phyloP scores from a whole-genome alignment of 2,797 vertebrate genomes.

The Brachyalestes nurse region DNA sequence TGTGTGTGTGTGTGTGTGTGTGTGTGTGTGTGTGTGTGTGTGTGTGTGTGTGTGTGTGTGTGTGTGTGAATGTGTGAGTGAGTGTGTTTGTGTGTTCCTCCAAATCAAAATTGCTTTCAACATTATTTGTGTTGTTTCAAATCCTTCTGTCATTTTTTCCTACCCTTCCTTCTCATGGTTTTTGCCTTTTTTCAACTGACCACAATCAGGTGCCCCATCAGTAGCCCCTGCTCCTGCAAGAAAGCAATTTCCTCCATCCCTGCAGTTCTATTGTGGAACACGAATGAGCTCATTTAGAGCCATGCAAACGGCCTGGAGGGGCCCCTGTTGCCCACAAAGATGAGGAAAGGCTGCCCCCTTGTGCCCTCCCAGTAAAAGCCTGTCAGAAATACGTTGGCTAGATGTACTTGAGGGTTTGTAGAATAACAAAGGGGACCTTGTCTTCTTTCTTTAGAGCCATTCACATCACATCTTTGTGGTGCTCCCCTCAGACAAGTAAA shows the following conservation, averaged over 20 bases:
- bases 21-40: too few species aligned
- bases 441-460: neutral
- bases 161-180: neutral
- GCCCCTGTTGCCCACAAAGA: slow-evolving; percentile 41
- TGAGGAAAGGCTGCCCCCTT: slow-evolving; percentile 26
- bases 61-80: neutral
- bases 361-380: slow-evolving; percentile 15
- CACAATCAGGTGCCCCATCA: slow-evolving; percentile 50
- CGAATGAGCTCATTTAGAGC: slow-evolving; percentile 69
- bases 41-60: neutral
- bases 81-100: neutral
- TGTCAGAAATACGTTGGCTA: slow-evolving; percentile 2
- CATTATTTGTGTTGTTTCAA: slow-evolving; percentile 31
- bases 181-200: slow-evolving; percentile 29
- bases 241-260: slow-evolving; percentile 66
- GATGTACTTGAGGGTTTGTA: neutral
- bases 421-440: neutral
- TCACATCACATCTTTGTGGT: neutral
- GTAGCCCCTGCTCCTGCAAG: slow-evolving; percentile 29
- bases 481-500: neutral
- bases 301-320: slow-evolving; percentile 66
- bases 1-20: neutral
- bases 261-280: slow-evolving; percentile 67
- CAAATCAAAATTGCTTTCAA: slow-evolving; percentile 43
- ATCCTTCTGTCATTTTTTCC: slow-evolving; percentile 12